These are phyloP conservation scores for Cataglyphis altisquamis DNA, from an alignment of 2,888 invertebrate genomes.

Conservation along the genomic window DNA sequence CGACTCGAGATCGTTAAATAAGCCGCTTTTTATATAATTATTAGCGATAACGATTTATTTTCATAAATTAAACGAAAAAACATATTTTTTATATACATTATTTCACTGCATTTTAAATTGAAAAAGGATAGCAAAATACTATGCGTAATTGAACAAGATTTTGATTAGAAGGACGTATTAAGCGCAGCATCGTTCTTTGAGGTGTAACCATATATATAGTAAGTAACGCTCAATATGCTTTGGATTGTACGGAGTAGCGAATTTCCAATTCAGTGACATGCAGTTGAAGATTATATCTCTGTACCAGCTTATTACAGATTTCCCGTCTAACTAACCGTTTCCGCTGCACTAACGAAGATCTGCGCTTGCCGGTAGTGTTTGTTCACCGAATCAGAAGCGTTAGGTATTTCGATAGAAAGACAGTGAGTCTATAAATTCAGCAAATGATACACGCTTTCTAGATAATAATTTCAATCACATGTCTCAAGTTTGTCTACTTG, in stretches of 20 bases:
- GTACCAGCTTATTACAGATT: conserved; percentile 42
- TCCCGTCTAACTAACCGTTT: conserved; percentile 50
- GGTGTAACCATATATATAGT: neutral
- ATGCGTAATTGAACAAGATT: neutral
- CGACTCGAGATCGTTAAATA: neutral
- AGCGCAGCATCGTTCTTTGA: neutral
- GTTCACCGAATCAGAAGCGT: conserved; percentile 26
- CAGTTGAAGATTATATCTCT: conserved; percentile 41
- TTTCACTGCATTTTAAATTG: neutral
- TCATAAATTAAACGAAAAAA: neutral
- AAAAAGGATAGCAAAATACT: neutral
- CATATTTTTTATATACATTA: neutral
- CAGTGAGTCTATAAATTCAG: neutral
- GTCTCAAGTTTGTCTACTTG: neutral
- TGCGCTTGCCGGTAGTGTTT: conserved; percentile 27
- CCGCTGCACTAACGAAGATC: conserved; percentile 53
- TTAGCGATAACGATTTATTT: conserved; percentile 4
- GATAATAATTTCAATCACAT: conserved; percentile 5
- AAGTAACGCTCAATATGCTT: conserved; percentile 1
- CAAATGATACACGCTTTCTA: neutral
- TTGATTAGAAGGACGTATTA: neutral
- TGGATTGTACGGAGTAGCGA: neutral
- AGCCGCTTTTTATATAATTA: conserved; percentile 1
- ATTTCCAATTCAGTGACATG: conserved; percentile 39
- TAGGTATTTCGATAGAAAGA: conserved; percentile 4